Evolutionary conservation across 2,113 vertebrate species (phyloP), one percentile per base, ranked within the genome.

Genomic region (Pleuronectes platessa): DNA sequence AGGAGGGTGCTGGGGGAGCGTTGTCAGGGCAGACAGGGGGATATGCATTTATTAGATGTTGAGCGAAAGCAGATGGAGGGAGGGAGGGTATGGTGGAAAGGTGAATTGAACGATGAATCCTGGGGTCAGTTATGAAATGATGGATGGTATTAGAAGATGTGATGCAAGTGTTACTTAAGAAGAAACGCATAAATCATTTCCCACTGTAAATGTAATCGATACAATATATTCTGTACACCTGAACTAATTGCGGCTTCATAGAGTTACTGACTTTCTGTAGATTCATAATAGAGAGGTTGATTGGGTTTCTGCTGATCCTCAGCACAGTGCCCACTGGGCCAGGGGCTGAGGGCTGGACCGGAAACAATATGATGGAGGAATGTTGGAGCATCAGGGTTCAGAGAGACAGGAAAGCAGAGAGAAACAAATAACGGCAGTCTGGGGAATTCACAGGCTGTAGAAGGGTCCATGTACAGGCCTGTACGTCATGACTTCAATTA

Each of bases 321-420:
- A 21, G 31, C 31, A 31, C 31, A 31, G 73, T 15, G 31, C 71
- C 49, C 6, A 3, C 27, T 58, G 65, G 49, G 67, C 37, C 17
- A 49, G 63, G 62, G 79, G 63, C 42, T 0, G 24, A 61, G 59
- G 76, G 26, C 40, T 71, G 74, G 26, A 85, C 86, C 64, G 81
- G 91, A 90, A 92, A 81, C 72, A 90, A 67, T 82, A 75, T 76
- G 74, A 64, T 27, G 47, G 64, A 79, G 76, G 85, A 88, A 92
- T 90, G 88, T 74, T 63, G 65, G 66, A 70, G 61, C 17, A 59
- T 71, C 42, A 73, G n/a, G 45, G 58, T 63, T 81, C 68, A 83
- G 10, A 60, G 21, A 82, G 27, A 77, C 79, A 84, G 88, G 83
- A 87, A 88, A 76, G 51, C 27, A 42, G n/a, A 74, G 18, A 61